A percentile compares a stretch with the other conserved stretches of the same genome.
These are phyloP conservation scores for Rhopalosiphum nymphaeae DNA, from an alignment of 2,888 invertebrate genomes.

Conservation along the genomic window DNA sequence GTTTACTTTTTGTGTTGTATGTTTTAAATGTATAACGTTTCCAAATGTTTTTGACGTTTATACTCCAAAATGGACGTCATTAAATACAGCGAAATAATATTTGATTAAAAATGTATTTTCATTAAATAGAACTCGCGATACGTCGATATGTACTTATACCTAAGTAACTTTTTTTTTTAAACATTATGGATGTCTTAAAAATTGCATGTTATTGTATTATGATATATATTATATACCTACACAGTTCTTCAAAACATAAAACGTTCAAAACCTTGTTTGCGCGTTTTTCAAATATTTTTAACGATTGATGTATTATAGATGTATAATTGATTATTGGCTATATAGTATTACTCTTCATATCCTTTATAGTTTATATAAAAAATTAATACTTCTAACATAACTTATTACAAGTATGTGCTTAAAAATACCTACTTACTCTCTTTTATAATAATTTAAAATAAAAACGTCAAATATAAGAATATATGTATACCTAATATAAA, in stretches of 20 bases:
- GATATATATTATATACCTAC: too few species aligned
- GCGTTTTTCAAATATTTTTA: background rate
- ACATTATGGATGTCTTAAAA: background rate
- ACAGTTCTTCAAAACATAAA: background rate
- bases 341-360: background rate
- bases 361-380: too few species aligned
- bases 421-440: too few species aligned
- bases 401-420: too few species aligned
- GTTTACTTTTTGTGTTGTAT: background rate
- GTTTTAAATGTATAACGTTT: background rate
- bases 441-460: too few species aligned
- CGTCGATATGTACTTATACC: background rate
- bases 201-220: background rate
- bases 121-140: background rate
- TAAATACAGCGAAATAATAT: background rate
- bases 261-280: background rate
- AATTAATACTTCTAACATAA: too few species aligned
- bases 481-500: too few species aligned
- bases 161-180: background rate
- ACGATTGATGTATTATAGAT: background rate
- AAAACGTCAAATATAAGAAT: too few species aligned
- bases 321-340: background rate
- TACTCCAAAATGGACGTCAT: background rate
- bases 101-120: background rate
- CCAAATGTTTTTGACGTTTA: background rate